Evolutionary conservation across 2,888 invertebrate species (phyloP).

Genomic region (Sipha maydis): DNA sequence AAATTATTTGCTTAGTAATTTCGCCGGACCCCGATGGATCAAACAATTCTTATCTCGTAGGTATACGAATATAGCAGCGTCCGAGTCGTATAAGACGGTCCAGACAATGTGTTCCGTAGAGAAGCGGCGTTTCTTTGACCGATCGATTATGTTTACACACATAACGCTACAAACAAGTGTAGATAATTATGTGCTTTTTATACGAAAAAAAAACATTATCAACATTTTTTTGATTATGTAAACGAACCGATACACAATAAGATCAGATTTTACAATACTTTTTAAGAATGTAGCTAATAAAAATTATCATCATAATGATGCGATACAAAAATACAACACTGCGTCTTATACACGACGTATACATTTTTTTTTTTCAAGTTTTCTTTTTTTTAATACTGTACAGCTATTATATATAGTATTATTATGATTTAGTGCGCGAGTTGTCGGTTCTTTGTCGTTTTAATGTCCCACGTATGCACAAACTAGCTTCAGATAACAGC

Average conservation of each 20-base stretch:
- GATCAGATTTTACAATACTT: constrained; percentile 28
- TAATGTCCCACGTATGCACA: background rate
- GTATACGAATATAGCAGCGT: background rate
- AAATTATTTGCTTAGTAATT: constrained; percentile 5
- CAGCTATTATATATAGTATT: constrained; percentile 9
- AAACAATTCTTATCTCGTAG: constrained; percentile 44
- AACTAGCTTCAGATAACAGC: background rate
- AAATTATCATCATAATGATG: background rate
- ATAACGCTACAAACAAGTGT: constrained; percentile 27
- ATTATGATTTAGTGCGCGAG: constrained; percentile 23
- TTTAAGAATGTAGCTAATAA: background rate
- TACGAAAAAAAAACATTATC: background rate
- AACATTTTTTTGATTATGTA: constrained; percentile 21
- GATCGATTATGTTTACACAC: constrained; percentile 3
- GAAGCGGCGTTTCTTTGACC: constrained; percentile 49
- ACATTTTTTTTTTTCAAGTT: constrained; percentile 6
- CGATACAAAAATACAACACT: background rate
- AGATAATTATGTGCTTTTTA: background rate
- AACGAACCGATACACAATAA: constrained; percentile 17
- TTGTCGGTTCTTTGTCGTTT: constrained; percentile 35
- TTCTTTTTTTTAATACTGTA: constrained; percentile 10
- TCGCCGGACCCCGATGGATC: background rate
- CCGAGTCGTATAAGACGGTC: background rate
- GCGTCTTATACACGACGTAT: background rate
- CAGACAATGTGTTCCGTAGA: background rate